Percentiles rank a stretch among this genome's conserved stretches.
These are phyloP conservation scores for Tupaia tana DNA, from an alignment of 2,113 vertebrate species.

Conservation along the genomic window DNA sequence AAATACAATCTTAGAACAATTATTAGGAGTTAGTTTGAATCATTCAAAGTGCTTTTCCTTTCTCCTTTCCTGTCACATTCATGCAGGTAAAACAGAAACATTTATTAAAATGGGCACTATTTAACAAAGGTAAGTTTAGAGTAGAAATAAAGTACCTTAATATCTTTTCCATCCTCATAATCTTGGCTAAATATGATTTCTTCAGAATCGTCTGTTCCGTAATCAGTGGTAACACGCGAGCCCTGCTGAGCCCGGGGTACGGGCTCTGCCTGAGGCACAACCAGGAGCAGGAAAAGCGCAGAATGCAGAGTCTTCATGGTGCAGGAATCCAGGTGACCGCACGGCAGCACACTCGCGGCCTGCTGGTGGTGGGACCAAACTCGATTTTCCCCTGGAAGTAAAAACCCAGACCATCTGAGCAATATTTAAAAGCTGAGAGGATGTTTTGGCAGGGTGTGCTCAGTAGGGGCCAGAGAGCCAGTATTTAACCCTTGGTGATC, in stretches of 20 bases:
- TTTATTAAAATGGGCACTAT: slow-evolving; percentile 60
- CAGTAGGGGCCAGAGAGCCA: slow-evolving; percentile 90
- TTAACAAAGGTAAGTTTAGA: slow-evolving; percentile 73
- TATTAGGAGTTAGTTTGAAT: slow-evolving; percentile 68
- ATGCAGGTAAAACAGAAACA: slow-evolving; percentile 57
- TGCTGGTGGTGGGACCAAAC: slow-evolving; percentile 78
- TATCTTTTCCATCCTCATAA: slow-evolving; percentile 84
- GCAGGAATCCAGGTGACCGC: slow-evolving; percentile 74
- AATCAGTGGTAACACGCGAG: slow-evolving; percentile 72
- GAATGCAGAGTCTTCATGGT: slow-evolving; percentile 89
- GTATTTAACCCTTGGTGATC: slow-evolving; percentile 94
- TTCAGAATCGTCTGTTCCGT: slow-evolving; percentile 80
- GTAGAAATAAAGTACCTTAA: slow-evolving; percentile 86
- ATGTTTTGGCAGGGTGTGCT: slow-evolving; percentile 91
- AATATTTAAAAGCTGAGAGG: slow-evolving; percentile 96
- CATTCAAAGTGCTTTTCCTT: slow-evolving; percentile 55
- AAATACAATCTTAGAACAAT: slow-evolving; percentile 44
- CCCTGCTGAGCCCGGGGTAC: slow-evolving; percentile 86
- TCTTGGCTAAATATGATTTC: slow-evolving; percentile 82
- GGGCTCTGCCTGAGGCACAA: slow-evolving; percentile 88
- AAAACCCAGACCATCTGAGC: slow-evolving; percentile 92
- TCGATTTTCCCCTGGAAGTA: slow-evolving; percentile 89
- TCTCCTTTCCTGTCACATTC: slow-evolving; percentile 44
- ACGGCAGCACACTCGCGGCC: slow-evolving; percentile 81
- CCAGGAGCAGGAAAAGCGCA: slow-evolving; percentile 86